phyloP scores from a whole-genome alignment of 2,888 invertebrate genomes.

The Lasioglossum leucozonium region DNA sequence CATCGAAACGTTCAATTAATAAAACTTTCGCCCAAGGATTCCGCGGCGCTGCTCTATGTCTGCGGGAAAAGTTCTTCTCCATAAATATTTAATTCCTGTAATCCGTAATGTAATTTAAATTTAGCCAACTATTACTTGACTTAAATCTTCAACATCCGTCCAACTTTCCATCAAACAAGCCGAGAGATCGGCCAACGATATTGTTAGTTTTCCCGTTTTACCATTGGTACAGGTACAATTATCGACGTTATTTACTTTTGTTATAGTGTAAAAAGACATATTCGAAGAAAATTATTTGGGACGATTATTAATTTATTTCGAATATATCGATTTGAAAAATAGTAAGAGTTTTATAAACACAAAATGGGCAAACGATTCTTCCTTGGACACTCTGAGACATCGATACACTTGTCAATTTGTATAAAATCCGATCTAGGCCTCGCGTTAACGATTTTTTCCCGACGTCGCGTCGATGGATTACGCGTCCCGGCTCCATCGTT shows the following conservation, averaged over 20 bases:
- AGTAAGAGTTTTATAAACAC: too few relatives aligned
- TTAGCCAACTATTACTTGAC: neutral
- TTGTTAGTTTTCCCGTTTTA: too few relatives aligned
- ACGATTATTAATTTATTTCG: too few relatives aligned
- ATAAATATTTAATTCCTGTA: neutral
- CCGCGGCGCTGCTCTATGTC: neutral
- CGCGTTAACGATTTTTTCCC: constrained; percentile 4
- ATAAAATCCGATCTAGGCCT: neutral
- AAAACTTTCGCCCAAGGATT: neutral
- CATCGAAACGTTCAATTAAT: neutral
- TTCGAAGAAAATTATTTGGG: too few relatives aligned
- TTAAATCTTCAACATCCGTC: neutral
- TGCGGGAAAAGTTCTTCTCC: neutral
- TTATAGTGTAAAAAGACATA: too few relatives aligned
- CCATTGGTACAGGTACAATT: too few relatives aligned
- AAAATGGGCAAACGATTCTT: neutral
- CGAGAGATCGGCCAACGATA: too few relatives aligned
- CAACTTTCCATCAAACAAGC: neutral
- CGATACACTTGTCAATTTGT: neutral
- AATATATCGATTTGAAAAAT: too few relatives aligned
- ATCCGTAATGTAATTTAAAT: neutral
- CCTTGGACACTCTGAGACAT: neutral
- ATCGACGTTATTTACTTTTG: too few relatives aligned
- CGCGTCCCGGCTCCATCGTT: constrained; percentile 18
- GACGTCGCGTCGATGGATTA: neutral